Percentiles rank a stretch among this genome's conserved stretches.
These are phyloP conservation scores for Pterocles orientalis DNA, from an alignment of 2,113 vertebrate species.

Conservation along the genomic window DNA sequence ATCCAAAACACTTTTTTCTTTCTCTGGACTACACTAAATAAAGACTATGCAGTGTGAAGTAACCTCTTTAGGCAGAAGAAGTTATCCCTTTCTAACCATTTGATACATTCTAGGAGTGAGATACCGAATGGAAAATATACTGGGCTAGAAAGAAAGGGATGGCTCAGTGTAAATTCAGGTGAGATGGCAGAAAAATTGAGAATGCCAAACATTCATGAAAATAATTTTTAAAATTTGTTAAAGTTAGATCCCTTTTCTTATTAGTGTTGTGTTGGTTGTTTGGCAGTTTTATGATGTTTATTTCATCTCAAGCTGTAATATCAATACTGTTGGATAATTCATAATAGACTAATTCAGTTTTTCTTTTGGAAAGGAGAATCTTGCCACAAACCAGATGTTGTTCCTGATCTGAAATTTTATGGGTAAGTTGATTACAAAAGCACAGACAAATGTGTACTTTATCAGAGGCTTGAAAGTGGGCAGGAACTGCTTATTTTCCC, in stretches of 20 bases:
- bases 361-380: background rate
- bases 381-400: conserved; percentile 27
- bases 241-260: background rate
- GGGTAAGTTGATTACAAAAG: background rate
- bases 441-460: background rate
- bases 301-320: background rate
- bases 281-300: background rate
- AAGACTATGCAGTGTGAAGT: background rate
- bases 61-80: background rate
- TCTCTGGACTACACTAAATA: background rate
- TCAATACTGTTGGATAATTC: conserved; percentile 12
- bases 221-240: background rate
- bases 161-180: background rate
- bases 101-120: background rate
- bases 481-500: background rate
- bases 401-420: background rate
- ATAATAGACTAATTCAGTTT: conserved; percentile 1
- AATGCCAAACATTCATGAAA: background rate
- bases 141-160: background rate
- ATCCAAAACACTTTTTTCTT: background rate
- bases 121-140: background rate
- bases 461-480: background rate
- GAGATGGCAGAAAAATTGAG: background rate
- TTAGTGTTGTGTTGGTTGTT: background rate
- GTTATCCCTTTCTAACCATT: background rate